Evolutionary conservation across 2,113 vertebrate species (phyloP).

Genomic region (Odontophorus gujanensis): DNA sequence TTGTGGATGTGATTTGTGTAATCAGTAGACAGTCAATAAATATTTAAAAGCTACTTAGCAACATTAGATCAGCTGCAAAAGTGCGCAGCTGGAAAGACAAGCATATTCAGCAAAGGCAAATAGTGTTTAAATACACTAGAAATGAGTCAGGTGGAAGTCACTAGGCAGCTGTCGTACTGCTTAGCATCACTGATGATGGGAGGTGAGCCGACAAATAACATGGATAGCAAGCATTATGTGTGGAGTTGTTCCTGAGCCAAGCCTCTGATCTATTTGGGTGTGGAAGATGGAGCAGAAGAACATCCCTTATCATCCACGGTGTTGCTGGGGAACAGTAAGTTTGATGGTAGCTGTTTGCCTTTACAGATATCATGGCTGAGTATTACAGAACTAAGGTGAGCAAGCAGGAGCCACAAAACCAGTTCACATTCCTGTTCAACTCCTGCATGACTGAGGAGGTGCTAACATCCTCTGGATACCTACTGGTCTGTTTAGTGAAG

Average conservation of each 20-base stretch:
- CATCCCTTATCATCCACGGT: not conserved
- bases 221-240: rapidly evolving
- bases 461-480: not conserved
- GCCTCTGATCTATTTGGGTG: not conserved
- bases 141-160: not conserved
- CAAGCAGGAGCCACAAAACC: not conserved
- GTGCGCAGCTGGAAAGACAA: not conserved
- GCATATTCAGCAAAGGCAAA: not conserved
- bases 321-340: not conserved
- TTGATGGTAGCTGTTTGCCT: not conserved
- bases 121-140: not conserved
- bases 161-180: not conserved
- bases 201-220: not conserved
- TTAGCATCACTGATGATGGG: not conserved
- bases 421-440: not conserved
- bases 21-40: constrained; percentile 10
- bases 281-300: not conserved
- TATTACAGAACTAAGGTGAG: not conserved
- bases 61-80: not conserved
- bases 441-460: not conserved
- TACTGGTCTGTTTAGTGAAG: not conserved
- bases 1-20: not conserved
- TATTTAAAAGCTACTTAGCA: constrained; percentile 21
- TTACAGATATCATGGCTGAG: not conserved
- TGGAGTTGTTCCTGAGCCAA: rapidly evolving